phyloP scores from a whole-genome alignment of 1,140 invertebrate genomes.

The Matsumurasca onukii region DNA sequence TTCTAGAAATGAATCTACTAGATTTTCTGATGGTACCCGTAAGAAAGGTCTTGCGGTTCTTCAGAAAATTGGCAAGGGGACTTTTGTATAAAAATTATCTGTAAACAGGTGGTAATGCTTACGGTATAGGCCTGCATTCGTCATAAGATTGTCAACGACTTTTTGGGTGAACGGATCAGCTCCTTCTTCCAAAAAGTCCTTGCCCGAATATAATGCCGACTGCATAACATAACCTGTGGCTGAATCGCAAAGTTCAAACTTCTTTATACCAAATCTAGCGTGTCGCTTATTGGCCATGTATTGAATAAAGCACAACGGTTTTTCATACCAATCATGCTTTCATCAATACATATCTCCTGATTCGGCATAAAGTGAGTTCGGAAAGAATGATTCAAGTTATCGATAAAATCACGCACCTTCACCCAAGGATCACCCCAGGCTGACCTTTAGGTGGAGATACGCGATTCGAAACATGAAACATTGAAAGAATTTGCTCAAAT shows the following conservation, averaged over 20 bases:
- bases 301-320: not conserved
- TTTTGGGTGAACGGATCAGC: not conserved
- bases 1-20: not conserved
- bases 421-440: not conserved
- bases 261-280: not conserved
- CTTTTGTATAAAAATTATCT: not conserved
- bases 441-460: not conserved
- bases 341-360: not conserved
- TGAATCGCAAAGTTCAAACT: conserved; percentile 2
- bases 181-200: not conserved
- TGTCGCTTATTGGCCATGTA: not conserved
- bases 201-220: not conserved
- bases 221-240: not conserved
- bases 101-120: not conserved
- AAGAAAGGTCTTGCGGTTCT: not conserved
- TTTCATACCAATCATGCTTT: conserved; percentile 11
- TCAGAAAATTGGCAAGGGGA: not conserved
- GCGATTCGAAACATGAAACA: not conserved
- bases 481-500: not conserved
- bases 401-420: not conserved
- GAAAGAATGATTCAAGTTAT: not conserved
- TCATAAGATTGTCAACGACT: not conserved
- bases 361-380: not conserved
- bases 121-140: not conserved
- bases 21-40: not conserved